Evolutionary conservation across 2,797 vertebrate species (phyloP).

Genomic region (Sebastes trivittatus): DNA sequence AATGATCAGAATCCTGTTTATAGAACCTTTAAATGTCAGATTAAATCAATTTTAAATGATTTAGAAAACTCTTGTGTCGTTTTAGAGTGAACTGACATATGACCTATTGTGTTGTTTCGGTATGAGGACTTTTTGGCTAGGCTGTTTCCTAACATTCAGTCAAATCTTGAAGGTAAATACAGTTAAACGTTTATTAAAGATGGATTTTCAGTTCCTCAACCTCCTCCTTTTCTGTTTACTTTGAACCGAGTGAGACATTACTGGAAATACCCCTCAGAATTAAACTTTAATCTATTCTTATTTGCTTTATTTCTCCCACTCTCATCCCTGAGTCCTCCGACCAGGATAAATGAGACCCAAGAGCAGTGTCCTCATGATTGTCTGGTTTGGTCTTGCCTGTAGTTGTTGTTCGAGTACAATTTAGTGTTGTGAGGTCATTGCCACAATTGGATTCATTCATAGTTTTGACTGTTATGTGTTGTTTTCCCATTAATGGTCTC

Average conservation of each 20-base stretch:
- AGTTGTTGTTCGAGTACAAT: background rate
- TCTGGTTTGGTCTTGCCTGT: background rate
- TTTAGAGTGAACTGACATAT: background rate
- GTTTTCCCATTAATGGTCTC: background rate
- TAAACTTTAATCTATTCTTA: background rate
- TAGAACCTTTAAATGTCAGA: background rate
- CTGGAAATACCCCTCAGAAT: background rate
- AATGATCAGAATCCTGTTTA: background rate
- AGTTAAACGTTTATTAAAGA: background rate
- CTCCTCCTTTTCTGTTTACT: background rate
- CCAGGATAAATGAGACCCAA: background rate
- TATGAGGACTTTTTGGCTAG: background rate
- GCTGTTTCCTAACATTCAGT: background rate
- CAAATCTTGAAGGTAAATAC: background rate
- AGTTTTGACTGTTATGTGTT: background rate
- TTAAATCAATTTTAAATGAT: accelerated
- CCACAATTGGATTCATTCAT: background rate
- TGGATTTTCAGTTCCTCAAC: background rate
- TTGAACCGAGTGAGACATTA: background rate
- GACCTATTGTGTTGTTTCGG: background rate
- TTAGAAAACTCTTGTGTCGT: background rate
- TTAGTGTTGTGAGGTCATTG: background rate
- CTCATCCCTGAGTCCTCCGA: background rate
- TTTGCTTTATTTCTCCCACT: background rate
- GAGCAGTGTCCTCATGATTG: background rate